Percentiles rank a stretch among this genome's conserved stretches.
These are phyloP conservation scores for Cinclus mexicanus DNA, from an alignment of 2,113 vertebrate genomes.

Conservation along the genomic window DNA sequence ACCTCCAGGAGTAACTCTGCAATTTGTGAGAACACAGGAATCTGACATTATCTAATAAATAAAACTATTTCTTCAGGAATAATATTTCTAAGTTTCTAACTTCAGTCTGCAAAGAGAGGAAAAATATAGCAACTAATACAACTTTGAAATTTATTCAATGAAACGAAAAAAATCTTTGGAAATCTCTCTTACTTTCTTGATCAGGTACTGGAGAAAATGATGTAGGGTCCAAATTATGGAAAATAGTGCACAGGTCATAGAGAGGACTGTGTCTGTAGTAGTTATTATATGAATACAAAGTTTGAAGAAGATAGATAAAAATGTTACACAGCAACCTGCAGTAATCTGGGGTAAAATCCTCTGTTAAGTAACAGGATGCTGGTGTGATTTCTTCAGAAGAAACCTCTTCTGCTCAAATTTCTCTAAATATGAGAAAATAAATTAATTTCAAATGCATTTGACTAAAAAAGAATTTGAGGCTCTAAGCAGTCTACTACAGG, in stretches of 20 bases:
- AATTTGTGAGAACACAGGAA: neutral
- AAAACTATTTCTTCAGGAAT: neutral
- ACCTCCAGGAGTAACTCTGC: neutral
- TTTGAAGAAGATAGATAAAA: neutral
- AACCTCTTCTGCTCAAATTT: neutral
- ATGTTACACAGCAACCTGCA: neutral
- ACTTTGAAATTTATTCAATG: neutral
- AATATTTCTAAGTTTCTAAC: neutral
- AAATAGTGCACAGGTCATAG: neutral
- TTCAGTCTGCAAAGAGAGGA: neutral
- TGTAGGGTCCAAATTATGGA: neutral
- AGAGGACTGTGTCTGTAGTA: neutral
- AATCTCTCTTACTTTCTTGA: neutral
- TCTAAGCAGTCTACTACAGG: neutral
- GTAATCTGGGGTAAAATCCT: neutral
- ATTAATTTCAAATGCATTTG: neutral
- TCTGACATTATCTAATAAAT: neutral
- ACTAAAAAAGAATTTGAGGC: neutral
- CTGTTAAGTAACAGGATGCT: neutral
- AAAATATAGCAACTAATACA: neutral
- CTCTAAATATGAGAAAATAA: neutral
- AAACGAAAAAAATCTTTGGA: neutral
- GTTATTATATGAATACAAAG: neutral
- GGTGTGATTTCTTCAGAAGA: neutral
- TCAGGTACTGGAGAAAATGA: neutral